Evolutionary conservation across 2,888 invertebrate species (phyloP), one percentile per base, ranked within the genome.

Genomic region (Timema cristinae): DNA sequence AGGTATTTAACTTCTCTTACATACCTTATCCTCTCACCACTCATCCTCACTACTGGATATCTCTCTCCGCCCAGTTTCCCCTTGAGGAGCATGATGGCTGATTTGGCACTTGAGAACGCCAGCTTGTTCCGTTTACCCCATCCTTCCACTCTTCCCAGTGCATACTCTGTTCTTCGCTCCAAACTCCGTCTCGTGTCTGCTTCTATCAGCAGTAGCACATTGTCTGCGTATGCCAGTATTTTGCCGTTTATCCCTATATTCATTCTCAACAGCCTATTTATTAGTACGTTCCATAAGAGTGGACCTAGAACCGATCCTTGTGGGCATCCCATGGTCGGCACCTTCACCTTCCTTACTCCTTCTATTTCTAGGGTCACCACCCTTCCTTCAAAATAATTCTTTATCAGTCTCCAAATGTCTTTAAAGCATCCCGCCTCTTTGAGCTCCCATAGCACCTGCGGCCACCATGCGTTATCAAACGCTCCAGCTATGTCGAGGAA

Each of bases 401-500:
- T 10, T 16, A 15, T 47, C n/a, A 49, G 8, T 9, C 9, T 9
- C n/a, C 48, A 66, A 1, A 66, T 16, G 13, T 66, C n/a, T 49
- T 15, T 47, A 2, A 47, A 47, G 16, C 66, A 66, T 9, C 48
- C n/a, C 5, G n/a, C 48, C 11, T 32, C 47, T 47, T 66, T n/a
- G 2, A 66, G 13, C 13, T 49, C n/a, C 49, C 48, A 66, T 2
- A 66, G 49, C 2, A 66, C 11, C 11, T 47, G 7, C n/a, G 66
- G 66, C 66, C 66, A 49, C 66, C 66, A 32, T 8, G 49, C 9
- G 32, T 66, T 66, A 4, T 15, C 66, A 4, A 66, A 66, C 6
- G 15, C 66, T 1, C 66, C 66, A 2, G 13, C 13, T 15, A 66
- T 66, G 16, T 66, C 66, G 11, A 66, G n/a, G 48, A 66, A 66